Conservation (phyloP, 2,113 vertebrate species). For the Eudyptes chrysolophus region DNA sequence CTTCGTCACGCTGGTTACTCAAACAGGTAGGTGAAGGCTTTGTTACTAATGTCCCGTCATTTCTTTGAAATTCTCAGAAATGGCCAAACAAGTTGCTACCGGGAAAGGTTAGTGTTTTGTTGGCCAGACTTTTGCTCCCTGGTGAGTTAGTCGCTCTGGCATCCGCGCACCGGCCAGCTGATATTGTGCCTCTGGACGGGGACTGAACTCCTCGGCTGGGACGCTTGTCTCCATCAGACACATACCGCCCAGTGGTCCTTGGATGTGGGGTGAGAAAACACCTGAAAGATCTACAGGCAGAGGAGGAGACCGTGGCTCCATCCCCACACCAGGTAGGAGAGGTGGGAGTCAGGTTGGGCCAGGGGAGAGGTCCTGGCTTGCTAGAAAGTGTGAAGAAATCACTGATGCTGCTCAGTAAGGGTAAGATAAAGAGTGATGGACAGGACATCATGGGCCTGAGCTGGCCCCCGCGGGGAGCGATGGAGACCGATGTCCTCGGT, state of each 20-base stretch:
- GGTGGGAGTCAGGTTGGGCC: not conserved
- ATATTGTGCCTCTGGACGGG: not conserved
- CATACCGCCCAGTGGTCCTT: not conserved
- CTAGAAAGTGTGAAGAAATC: not conserved
- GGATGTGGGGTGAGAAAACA: not conserved
- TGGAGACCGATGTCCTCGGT: not conserved
- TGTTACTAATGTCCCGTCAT: not conserved
- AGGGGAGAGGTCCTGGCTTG: not conserved
- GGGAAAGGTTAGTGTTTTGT: not conserved
- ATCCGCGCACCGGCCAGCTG: accelerated
- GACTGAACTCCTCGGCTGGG: not conserved
- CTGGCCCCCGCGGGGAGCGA: accelerated
- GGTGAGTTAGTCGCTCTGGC: constrained; percentile 31
- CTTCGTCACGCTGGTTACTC: not conserved
- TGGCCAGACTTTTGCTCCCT: constrained; percentile 46
- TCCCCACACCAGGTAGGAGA: not conserved
- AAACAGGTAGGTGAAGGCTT: not conserved
- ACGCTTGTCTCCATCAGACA: not conserved
- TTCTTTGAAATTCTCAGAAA: not conserved
- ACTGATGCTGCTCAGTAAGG: not conserved
- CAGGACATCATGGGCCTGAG: not conserved
- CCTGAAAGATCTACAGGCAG: not conserved
- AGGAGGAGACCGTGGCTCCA: not conserved
- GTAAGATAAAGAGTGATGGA: not conserved
- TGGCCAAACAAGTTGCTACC: not conserved